Conservation (phyloP, 30 jellyfish, hydroid and myxozoan genomes). For the Hydra vulgaris region DNA sequence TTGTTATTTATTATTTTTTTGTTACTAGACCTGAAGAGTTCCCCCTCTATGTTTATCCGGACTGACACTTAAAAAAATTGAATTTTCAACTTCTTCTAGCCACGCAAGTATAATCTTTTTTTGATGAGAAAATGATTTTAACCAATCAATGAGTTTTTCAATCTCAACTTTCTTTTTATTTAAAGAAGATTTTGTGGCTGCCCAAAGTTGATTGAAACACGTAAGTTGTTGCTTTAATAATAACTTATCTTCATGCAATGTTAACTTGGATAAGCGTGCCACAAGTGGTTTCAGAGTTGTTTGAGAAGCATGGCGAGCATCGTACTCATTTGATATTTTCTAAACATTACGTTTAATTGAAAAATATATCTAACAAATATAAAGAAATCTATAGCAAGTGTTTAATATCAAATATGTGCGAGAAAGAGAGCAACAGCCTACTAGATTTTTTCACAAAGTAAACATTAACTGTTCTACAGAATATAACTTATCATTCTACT, state of each 20-base stretch:
- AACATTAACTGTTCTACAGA: too few relatives aligned
- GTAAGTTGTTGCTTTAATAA: constrained; percentile 14
- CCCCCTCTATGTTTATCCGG: constrained; percentile 30
- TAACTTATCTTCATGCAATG: constrained; percentile 18
- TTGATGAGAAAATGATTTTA: constrained; percentile 6
- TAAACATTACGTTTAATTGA: not conserved
- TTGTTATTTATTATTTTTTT: not conserved
- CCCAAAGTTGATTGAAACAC: constrained; percentile 24
- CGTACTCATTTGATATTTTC: constrained; percentile 19
- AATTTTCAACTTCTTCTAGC: constrained; percentile 25
- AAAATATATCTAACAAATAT: not conserved
- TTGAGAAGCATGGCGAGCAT: constrained; percentile 17
- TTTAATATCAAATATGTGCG: too few relatives aligned
- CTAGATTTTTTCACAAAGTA: too few relatives aligned
- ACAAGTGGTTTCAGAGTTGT: not conserved
- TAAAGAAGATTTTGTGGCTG: not conserved
- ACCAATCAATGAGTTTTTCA: not conserved
- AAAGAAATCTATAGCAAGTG: not conserved
- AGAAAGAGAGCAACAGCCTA: too few relatives aligned
- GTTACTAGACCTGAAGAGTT: constrained; percentile 13
- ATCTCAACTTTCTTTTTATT: not conserved
- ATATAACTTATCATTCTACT: too few relatives aligned
- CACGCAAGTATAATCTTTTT: constrained; percentile 2
- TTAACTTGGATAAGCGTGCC: constrained; percentile 17
- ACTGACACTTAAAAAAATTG: not conserved